Evolutionary conservation across 2,113 vertebrate species (phyloP).

Genomic region (Oreochromis spilurus): DNA sequence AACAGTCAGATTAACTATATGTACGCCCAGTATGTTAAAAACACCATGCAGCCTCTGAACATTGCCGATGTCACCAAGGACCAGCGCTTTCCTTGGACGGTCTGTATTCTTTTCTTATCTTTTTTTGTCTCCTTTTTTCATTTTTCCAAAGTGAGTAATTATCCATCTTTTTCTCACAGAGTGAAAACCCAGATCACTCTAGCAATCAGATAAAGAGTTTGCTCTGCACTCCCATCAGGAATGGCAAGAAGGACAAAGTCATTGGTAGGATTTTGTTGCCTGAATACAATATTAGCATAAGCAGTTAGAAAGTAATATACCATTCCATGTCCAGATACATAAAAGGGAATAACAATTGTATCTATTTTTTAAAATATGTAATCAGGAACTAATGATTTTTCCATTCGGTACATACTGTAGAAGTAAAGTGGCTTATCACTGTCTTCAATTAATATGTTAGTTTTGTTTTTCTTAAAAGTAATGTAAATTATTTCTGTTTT

Average conservation of each 20-base stretch:
- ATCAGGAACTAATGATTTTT: not conserved
- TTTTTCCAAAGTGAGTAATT: not conserved
- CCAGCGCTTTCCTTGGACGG: constrained; percentile 88
- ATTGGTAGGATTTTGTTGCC: constrained; percentile 79
- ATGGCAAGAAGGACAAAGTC: constrained; percentile 97
- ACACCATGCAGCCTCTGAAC: constrained; percentile 90
- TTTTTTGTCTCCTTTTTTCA: not conserved
- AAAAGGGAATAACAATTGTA: not conserved
- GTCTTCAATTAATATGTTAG: not conserved
- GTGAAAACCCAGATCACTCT: constrained; percentile 77
- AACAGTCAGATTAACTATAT: constrained; percentile 91
- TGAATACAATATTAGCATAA: not conserved
- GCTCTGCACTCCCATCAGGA: constrained; percentile 93
- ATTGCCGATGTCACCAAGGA: constrained; percentile 86
- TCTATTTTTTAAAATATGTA: not conserved
- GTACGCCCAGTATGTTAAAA: constrained; percentile 93
- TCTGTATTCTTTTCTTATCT: constrained; percentile 64
- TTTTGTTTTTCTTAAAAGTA: not conserved
- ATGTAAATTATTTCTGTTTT: not conserved
- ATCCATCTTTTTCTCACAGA: constrained; percentile 68
- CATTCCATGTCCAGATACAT: not conserved
- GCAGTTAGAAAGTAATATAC: not conserved
- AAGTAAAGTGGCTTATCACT: not conserved
- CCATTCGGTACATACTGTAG: not conserved
- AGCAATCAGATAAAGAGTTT: constrained; percentile 82